Base-by-base conservation (phyloP, 1,140 invertebrate species). In the Tenebrio molitor region DNA sequence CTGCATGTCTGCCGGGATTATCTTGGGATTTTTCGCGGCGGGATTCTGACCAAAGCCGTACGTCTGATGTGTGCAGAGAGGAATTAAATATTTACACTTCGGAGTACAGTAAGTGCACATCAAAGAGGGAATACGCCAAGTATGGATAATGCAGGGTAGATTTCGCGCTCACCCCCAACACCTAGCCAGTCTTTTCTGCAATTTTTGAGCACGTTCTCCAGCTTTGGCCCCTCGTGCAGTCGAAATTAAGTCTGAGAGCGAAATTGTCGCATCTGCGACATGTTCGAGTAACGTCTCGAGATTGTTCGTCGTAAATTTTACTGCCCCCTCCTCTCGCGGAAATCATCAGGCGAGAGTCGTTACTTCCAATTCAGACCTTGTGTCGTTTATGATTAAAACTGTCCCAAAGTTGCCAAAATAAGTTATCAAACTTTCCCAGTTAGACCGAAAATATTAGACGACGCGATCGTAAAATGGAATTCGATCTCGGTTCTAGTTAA, bases 301-400 rank as follows among this genome's bases (percentile, higher is more conserved):
- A 44, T 44, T 44, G 17, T 44, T 44, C 1, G 46, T 23, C 46
- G 19, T 53, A 53, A 53, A 53, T n/a, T 21, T 33, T n/a, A 25
- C 10, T 12, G 5, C 10, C 10, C n/a, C 12, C 4, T 12, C 6
- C 3, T 7, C 4, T 5, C 36, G 3, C 14, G 23, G 29, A 58
- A 58, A 58, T 58, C 23, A 34, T 58, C 50, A 29, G 50, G n/a
- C 50, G 10, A 58, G 23, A 58, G 23, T 58, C 50, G 36, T 39
- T 39, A 5, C 36, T 12, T 39, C 36, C 36, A 12, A 39, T 39
- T 39, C 36, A 39, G 36, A 39, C 36, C 36, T 39, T 39, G 36
- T 39, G 36, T 39, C 36, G 50, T 29, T 58, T 58, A 58, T 58
- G 50, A 58, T 58, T 58, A 58, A 58, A 58, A 58, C 50, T 58